phyloP scores from a whole-genome alignment of 2,113 vertebrate genomes.

The Lophius piscatorius region DNA sequence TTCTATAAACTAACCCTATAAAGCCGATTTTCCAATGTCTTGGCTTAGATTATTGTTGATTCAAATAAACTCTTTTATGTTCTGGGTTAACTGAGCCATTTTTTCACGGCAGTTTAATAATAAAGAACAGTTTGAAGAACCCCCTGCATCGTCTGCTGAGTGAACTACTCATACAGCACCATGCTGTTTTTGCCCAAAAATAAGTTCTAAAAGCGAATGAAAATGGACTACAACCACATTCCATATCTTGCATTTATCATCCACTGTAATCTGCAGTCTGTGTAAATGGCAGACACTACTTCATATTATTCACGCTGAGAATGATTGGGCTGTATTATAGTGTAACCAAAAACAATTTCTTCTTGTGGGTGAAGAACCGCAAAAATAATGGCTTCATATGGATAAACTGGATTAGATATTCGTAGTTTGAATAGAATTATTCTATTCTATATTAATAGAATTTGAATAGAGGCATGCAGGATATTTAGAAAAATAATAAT shows the following conservation, averaged over 20 bases:
- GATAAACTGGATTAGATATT: too few species aligned
- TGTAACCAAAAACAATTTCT: constrained; percentile 20
- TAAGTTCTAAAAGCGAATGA: constrained; percentile 26
- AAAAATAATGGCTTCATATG: not conserved
- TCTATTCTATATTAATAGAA: too few species aligned
- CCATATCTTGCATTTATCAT: constrained; percentile 40
- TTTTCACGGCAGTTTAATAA: constrained; percentile 54
- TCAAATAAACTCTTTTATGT: constrained; percentile 45
- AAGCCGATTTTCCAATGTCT: constrained; percentile 11
- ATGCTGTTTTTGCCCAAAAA: too few species aligned
- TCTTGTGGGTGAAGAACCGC: constrained; percentile 12
- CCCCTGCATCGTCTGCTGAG: constrained; percentile 20
- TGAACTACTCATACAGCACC: constrained; percentile 24
- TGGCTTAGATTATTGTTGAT: constrained; percentile 27
- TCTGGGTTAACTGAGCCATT: constrained; percentile 45
- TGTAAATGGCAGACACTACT: constrained; percentile 44
- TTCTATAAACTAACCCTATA: constrained; percentile 2
- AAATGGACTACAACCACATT: constrained; percentile 32
- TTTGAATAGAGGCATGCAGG: too few species aligned
- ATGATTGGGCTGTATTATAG: constrained; percentile 28
- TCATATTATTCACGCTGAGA: constrained; percentile 57
- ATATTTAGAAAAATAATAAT: too few species aligned
- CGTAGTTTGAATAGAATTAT: too few species aligned
- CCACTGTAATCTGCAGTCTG: constrained; percentile 33
- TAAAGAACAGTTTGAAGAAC: constrained; percentile 41